Conservation (phyloP, 2,113 vertebrate genomes). For the Atractosteus spatula region DNA sequence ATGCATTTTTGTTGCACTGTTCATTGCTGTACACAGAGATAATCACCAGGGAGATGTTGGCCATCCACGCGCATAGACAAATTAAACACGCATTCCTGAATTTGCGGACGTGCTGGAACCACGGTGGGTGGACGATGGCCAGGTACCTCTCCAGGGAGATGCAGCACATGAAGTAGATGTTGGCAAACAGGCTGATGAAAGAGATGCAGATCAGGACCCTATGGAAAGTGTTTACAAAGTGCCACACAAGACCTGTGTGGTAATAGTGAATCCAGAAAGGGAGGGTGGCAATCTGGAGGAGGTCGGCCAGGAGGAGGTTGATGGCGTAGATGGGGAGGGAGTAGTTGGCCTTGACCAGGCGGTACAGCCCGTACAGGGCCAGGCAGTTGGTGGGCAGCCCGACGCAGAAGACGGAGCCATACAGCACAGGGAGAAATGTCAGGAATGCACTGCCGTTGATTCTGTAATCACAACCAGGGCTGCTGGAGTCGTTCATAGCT, state of each 20-base stretch:
- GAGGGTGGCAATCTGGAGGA: conserved; percentile 26
- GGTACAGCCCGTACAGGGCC: conserved; percentile 18
- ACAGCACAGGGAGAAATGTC: conserved; percentile 18
- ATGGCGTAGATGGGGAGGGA: conserved; percentile 24
- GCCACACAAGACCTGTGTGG: background rate
- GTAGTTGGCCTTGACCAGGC: conserved; percentile 2
- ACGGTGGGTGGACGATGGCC: conserved; percentile 13
- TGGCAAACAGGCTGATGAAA: conserved; percentile 21
- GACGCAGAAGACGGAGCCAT: conserved; percentile 5
- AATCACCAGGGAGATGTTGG: conserved; percentile 8
- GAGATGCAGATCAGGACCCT: conserved; percentile 2
- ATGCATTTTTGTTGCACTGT: no score
- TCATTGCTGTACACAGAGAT: no score
- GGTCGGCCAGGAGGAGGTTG: conserved; percentile 28
- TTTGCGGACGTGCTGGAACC: background rate
- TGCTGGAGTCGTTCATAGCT: background rate
- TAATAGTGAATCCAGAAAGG: conserved; percentile 29
- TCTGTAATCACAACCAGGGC: background rate
- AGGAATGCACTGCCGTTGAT: conserved; percentile 10
- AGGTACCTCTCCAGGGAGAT: conserved; percentile 28
- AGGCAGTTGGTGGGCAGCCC: conserved; percentile 25
- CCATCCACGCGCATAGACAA: background rate
- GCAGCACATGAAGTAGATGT: conserved; percentile 29
- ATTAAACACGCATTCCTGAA: background rate
- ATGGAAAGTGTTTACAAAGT: background rate